A percentile compares a stretch with the other conserved stretches of the same genome.
These are phyloP conservation scores for Vanessa tameamea DNA, from an alignment of 1,140 invertebrate species.

Conservation along the genomic window DNA sequence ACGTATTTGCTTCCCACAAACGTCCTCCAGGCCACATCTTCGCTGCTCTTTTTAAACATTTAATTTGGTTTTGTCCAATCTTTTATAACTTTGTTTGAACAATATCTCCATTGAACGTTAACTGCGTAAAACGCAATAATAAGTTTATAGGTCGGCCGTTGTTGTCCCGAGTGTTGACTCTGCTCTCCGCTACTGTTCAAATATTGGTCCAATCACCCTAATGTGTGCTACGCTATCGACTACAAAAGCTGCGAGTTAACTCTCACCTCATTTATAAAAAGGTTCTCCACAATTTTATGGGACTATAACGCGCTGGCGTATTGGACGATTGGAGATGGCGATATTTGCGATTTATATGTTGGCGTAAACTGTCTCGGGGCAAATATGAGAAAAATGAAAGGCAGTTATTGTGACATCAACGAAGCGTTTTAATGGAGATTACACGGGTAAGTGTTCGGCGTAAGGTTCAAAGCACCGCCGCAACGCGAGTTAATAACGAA, in stretches of 20 bases:
- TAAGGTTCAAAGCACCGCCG: conserved; percentile 34
- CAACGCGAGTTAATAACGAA: conserved; percentile 43
- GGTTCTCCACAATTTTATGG: conserved; percentile 8
- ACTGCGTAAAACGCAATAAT: conserved; percentile 38
- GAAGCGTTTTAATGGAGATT: conserved; percentile 19
- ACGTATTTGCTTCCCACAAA: neutral
- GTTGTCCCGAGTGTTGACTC: conserved; percentile 37
- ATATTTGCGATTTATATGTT: conserved; percentile 35
- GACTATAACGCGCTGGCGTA: conserved; percentile 26
- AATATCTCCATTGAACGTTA: conserved; percentile 8
- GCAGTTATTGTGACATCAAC: conserved; percentile 32
- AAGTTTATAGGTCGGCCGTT: conserved; percentile 38
- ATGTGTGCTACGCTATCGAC: conserved; percentile 35
- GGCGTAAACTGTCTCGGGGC: conserved; percentile 41
- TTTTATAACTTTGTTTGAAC: conserved; percentile 5
- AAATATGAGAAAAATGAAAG: conserved; percentile 51
- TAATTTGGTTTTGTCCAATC: conserved; percentile 5
- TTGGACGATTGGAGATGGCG: conserved; percentile 30
- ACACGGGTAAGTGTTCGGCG: conserved; percentile 18
- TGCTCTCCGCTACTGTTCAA: conserved; percentile 37
- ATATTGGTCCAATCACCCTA: conserved; percentile 48
- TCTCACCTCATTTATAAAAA: neutral
- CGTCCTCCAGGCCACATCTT: neutral
- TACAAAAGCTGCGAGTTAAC: conserved; percentile 10
- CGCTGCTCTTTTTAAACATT: neutral